These are phyloP conservation scores for Plodia interpunctella DNA, from an alignment of 1,140 invertebrate species.

Conservation along the genomic window DNA sequence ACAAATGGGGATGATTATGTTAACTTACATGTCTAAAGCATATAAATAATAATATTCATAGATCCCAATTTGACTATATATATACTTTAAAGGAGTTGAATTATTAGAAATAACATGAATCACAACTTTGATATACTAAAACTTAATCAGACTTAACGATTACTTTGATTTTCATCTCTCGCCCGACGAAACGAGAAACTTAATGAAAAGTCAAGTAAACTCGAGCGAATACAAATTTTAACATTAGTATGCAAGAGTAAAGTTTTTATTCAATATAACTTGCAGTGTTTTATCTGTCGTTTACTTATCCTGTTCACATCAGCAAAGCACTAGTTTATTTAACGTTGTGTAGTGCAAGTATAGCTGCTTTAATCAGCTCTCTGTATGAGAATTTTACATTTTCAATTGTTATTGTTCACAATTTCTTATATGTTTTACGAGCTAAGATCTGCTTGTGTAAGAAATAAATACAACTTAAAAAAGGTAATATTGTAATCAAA, in stretches of 20 bases:
- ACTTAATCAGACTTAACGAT: conserved; percentile 66
- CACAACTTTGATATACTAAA: conserved; percentile 49
- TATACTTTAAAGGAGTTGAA: too few species aligned
- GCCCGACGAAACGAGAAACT: conserved; percentile 58
- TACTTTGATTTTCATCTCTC: conserved; percentile 67
- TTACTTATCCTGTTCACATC: conserved; percentile 54
- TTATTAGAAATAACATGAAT: conserved; percentile 41
- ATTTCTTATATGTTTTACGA: background rate
- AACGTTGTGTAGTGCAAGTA: conserved; percentile 24
- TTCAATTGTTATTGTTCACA: background rate
- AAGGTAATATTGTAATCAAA: too few species aligned
- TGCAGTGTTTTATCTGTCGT: conserved; percentile 60
- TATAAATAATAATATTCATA: too few species aligned
- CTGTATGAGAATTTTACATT: background rate
- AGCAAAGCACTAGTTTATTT: conserved; percentile 47
- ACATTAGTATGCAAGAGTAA: conserved; percentile 72
- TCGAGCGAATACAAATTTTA: conserved; percentile 70
- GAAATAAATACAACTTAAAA: background rate
- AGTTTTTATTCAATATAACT: conserved; percentile 73
- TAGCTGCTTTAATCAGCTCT: conserved; percentile 9
- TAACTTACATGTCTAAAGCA: too few species aligned
- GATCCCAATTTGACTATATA: too few species aligned
- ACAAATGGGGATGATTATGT: too few species aligned
- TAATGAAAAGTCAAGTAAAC: conserved; percentile 72
- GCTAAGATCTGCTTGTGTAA: background rate